phyloP scores from a whole-genome alignment of 1,140 invertebrate genomes.

The Druon quercuslanigerum region DNA sequence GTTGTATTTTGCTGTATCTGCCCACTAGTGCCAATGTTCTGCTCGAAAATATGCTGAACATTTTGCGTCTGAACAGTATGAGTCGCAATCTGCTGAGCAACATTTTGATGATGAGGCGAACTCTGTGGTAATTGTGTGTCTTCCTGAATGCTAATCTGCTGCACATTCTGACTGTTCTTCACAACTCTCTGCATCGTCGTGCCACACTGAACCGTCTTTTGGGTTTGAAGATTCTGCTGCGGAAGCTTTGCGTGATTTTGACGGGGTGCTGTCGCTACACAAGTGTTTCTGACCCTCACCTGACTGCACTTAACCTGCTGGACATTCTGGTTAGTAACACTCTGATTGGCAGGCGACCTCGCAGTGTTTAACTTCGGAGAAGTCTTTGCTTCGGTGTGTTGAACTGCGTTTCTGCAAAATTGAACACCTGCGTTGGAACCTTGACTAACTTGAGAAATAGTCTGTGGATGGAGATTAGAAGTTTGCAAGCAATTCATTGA shows the following conservation, averaged over 20 bases:
- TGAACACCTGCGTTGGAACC: neutral
- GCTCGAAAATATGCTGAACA: conserved; percentile 69
- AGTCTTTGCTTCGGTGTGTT: neutral
- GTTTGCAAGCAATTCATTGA: conserved; percentile 39
- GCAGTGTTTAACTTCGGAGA: neutral
- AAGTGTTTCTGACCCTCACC: conserved; percentile 47
- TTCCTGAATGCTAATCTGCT: conserved; percentile 51
- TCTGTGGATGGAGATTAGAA: conserved; percentile 49
- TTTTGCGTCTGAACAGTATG: conserved; percentile 70
- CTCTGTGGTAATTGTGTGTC: conserved; percentile 37
- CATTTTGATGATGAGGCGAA: conserved; percentile 59
- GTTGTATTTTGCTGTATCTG: conserved; percentile 54
- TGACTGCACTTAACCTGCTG: conserved; percentile 53
- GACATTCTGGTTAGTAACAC: conserved; percentile 10
- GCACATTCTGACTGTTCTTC: conserved; percentile 59
- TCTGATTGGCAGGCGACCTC: neutral
- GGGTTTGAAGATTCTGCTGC: conserved; percentile 51
- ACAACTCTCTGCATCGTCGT: conserved; percentile 57
- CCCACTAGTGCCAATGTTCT: conserved; percentile 55
- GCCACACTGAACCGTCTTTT: conserved; percentile 62
- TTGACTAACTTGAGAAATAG: conserved; percentile 22
- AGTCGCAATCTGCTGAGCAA: conserved; percentile 66
- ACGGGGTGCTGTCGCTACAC: conserved; percentile 50
- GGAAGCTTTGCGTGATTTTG: conserved; percentile 53
- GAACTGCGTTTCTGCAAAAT: neutral